Conservation (phyloP, 2,113 vertebrate genomes). For the Odobenus rosmarus region DNA sequence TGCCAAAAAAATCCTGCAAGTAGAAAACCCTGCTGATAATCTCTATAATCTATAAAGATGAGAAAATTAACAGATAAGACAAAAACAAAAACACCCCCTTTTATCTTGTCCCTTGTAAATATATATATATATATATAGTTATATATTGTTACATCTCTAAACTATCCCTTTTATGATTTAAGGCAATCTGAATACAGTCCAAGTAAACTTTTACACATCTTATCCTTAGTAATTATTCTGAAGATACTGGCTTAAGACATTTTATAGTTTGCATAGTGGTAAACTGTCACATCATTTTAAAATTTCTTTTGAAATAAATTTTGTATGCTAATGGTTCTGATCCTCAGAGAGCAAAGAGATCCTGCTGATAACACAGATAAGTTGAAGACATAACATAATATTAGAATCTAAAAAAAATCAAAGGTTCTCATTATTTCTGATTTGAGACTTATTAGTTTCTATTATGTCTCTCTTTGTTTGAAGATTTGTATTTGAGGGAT, state of each 20-base stretch:
- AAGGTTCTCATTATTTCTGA: background rate
- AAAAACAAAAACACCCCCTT: background rate
- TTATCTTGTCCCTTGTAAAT: conserved; percentile 22
- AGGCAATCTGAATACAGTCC: background rate
- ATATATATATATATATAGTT: background rate
- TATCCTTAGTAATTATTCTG: conserved; percentile 2
- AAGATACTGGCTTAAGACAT: background rate
- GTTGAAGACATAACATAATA: conserved; percentile 22
- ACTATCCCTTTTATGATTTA: background rate
- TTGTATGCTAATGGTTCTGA: background rate
- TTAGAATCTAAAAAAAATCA: background rate
- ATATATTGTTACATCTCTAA: background rate
- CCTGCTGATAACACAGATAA: background rate
- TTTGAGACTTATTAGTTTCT: background rate
- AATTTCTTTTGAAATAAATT: conserved; percentile 5
- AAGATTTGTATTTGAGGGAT: conserved; percentile 1
- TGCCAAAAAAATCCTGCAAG: background rate
- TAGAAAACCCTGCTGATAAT: background rate
- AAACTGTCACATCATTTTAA: background rate
- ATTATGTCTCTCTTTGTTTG: background rate
- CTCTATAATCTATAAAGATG: background rate
- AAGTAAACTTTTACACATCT: background rate
- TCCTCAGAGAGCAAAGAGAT: background rate
- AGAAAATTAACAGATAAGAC: conserved; percentile 37
- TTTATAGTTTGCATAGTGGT: conserved; percentile 36